These are phyloP conservation scores for Procambarus virginalis DNA, from an alignment of 1,140 invertebrate species.

Conservation along the genomic window DNA sequence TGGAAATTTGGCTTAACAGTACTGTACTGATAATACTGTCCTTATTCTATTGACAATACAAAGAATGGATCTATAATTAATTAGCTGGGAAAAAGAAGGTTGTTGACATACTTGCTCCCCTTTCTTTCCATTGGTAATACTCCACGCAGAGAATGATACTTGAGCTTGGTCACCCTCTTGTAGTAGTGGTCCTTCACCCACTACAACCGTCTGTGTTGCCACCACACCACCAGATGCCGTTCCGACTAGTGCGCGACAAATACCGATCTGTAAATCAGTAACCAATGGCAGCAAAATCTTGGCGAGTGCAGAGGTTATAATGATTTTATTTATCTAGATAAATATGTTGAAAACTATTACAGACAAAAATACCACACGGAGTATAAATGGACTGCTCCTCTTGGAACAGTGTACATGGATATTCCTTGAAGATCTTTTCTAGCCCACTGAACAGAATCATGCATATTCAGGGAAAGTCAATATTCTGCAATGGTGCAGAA, in stretches of 20 bases:
- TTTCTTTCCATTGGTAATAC: conserved; percentile 12
- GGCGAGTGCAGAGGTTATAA: not conserved
- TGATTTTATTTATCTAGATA: too few species aligned
- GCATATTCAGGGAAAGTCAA: too few species aligned
- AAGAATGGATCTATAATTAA: not conserved
- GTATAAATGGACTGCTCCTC: too few species aligned
- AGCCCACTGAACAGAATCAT: too few species aligned
- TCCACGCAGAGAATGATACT: conserved; percentile 9
- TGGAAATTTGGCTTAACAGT: too few species aligned
- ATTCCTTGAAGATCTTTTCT: too few species aligned
- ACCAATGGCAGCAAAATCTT: not conserved
- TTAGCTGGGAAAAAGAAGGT: not conserved
- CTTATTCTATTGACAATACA: too few species aligned
- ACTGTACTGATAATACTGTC: too few species aligned
- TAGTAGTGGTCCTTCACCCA: conserved; percentile 30
- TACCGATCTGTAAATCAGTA: conserved; percentile 7
- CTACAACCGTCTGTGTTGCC: conserved; percentile 3
- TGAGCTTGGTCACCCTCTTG: conserved; percentile 45
- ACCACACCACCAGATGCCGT: not conserved
- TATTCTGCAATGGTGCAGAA: too few species aligned
- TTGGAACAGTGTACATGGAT: too few species aligned
- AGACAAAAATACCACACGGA: too few species aligned
- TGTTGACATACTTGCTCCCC: conserved; percentile 5
- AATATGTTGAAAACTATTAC: too few species aligned
- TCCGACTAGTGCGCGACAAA: conserved; percentile 26